Base-by-base conservation (phyloP, 2,113 vertebrate species). In the Alethe diademata region DNA sequence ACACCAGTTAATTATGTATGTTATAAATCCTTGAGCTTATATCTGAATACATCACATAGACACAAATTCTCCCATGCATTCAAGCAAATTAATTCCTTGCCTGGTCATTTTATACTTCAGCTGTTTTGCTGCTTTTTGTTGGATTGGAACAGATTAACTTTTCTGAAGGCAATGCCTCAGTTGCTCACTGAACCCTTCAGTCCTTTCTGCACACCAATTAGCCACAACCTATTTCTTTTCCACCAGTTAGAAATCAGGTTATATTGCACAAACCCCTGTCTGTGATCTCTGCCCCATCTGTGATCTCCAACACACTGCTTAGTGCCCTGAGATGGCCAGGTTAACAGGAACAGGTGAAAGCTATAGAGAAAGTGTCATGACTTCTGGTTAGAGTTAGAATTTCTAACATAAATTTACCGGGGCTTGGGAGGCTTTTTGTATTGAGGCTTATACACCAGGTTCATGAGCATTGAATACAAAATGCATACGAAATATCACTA, bases 371-470 rank as follows among this genome's bases (percentile, higher is more conserved):
- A 90, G 18, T 51, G 13, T 43, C 48, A 23, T 28, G 20, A 60
- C 5, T 80, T 92, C 54, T 65, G 18, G 10, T 42, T 51, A 29
- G 5, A 72, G 38, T 3, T 40, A 28, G 20, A 76, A 87, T 93
- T 90, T 84, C 58, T 80, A 69, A 90, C 23, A 60, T 8, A 80
- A 57, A 66, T 45, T 66, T 69, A 31, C 22, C 16, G 33, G 33
- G 38, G 23, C 33, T 78, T n/a, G 12, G 14, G 28, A 3, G 0
- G 0, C 14, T 14, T 42, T 60, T 57, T 58, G 26, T 1, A 1
- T 82, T 8, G n/a, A n/a, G n/a, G 4, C 31, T 70, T 36, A 31
- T 26, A 42, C 14, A 53, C 4, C 15, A 25, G 28, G 33, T 53
- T 71, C 47, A 33, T 8, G 8, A 88, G 23, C 4, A 2, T 58